These are phyloP conservation scores for Apamea monoglypha DNA, from an alignment of 2,888 invertebrate genomes.

Conservation along the genomic window DNA sequence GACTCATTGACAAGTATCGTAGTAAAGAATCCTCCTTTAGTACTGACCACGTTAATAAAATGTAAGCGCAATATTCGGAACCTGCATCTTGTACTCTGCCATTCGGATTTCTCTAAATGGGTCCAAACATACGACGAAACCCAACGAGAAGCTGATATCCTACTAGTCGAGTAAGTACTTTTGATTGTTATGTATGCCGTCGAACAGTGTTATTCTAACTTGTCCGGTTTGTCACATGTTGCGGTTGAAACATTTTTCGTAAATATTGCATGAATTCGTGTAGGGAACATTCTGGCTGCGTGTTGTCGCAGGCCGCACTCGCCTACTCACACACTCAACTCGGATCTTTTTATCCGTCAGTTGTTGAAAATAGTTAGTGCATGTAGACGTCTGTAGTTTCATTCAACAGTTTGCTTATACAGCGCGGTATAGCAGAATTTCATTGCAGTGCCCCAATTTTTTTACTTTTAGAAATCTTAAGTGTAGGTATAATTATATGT, in stretches of 20 bases:
- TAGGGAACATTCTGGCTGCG: not conserved
- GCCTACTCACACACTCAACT: not conserved
- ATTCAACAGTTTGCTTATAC: not conserved
- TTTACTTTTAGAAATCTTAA: not conserved
- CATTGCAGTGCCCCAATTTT: not conserved
- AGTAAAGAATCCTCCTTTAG: slow-evolving; percentile 78
- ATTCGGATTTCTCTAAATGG: slow-evolving; percentile 84
- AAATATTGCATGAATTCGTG: not conserved
- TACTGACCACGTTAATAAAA: slow-evolving; percentile 80
- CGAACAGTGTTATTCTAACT: not conserved
- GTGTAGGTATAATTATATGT: not conserved
- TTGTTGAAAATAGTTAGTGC: not conserved
- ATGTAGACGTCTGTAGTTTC: not conserved
- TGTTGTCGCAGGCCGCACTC: not conserved
- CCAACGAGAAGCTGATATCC: slow-evolving; percentile 75
- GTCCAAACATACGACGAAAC: slow-evolving; percentile 80
- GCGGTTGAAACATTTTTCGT: not conserved
- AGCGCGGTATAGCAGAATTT: not conserved
- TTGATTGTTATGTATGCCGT: not conserved
- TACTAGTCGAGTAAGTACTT: slow-evolving; percentile 45
- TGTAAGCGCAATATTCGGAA: slow-evolving; percentile 81
- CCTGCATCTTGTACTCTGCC: slow-evolving; percentile 83
- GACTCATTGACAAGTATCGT: slow-evolving; percentile 82
- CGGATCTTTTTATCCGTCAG: not conserved
- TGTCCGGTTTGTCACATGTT: not conserved